phyloP scores from a whole-genome alignment of 2,113 vertebrate species.

The Typhlomys cinereus region DNA sequence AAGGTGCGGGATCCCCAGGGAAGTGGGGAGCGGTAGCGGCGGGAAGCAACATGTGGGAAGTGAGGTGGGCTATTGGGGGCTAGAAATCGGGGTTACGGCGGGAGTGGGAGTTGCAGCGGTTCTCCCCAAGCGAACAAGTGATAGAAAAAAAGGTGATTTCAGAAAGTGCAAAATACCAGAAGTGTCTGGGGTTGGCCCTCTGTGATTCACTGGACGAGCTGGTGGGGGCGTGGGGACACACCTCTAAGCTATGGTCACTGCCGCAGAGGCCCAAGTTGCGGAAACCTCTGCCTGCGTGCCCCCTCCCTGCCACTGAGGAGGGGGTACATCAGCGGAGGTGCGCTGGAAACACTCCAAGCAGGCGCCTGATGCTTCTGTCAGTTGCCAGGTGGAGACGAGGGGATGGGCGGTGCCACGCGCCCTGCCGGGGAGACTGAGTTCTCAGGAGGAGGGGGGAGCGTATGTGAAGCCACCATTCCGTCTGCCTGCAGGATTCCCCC shows the following conservation, averaged over 20 bases:
- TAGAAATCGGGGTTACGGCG: not conserved
- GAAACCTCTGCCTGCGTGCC: slow-evolving; percentile 33
- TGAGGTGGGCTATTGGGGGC: not conserved
- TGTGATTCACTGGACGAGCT: not conserved
- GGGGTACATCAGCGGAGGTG: not conserved
- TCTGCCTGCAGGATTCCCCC: slow-evolving; percentile 66
- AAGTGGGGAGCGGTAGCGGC: not conserved
- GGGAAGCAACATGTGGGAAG: slow-evolving; percentile 71
- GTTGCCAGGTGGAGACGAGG: not conserved
- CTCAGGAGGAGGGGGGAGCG: not conserved
- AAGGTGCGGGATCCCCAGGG: slow-evolving; percentile 25
- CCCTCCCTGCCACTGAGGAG: slow-evolving; percentile 41
- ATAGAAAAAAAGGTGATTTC: not conserved
- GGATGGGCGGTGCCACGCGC: slow-evolving; percentile 65
- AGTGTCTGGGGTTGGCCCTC: not conserved
- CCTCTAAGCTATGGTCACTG: slow-evolving; percentile 50
- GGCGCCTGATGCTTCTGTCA: not conserved
- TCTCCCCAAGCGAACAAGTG: too few species aligned
- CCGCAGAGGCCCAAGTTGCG: slow-evolving; percentile 70
- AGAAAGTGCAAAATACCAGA: not conserved
- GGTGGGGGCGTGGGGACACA: not conserved
- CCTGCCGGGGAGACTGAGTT: slow-evolving; percentile 68
- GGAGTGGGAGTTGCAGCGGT: slow-evolving; percentile 19
- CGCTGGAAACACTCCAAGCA: slow-evolving; percentile 11
- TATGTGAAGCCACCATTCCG: slow-evolving; percentile 48